These are phyloP conservation scores for Eidolon dupreanum DNA, from an alignment of 2,797 vertebrate genomes.

Conservation along the genomic window DNA sequence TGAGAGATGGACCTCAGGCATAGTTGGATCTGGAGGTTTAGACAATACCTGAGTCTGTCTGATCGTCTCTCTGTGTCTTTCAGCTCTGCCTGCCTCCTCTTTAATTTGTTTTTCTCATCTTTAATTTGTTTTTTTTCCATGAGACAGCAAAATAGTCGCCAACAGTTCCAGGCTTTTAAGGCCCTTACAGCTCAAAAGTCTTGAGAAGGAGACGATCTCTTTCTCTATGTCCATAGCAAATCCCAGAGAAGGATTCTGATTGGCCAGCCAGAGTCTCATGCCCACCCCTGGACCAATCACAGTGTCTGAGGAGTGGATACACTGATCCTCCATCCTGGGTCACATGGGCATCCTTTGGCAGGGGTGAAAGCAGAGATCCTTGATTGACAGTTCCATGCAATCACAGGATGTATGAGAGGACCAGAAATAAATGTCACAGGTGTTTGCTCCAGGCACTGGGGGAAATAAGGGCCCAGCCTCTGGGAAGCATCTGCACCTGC, in stretches of 20 bases:
- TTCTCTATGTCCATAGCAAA: neutral
- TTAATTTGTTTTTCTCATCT: neutral
- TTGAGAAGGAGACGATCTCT: neutral
- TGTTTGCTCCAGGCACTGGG: neutral
- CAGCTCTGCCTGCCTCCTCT: neutral
- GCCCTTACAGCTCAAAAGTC: neutral
- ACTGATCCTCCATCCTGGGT: neutral
- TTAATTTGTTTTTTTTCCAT: neutral
- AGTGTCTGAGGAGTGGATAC: neutral
- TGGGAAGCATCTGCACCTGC: neutral
- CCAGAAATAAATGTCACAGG: neutral
- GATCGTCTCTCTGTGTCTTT: neutral
- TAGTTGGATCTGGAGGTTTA: neutral
- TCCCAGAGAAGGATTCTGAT: neutral
- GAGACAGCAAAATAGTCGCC: neutral
- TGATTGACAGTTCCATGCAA: neutral
- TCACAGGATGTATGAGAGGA: neutral
- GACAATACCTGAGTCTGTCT: rapidly evolving
- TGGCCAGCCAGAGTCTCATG: neutral
- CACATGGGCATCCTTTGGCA: neutral
- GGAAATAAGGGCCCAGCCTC: neutral
- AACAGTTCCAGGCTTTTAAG: neutral
- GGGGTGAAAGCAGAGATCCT: too few relatives aligned
- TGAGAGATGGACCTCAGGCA: neutral
- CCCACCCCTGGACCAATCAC: neutral